Base-by-base conservation (phyloP, 2,113 vertebrate species). In the Prionailurus bengalensis region DNA sequence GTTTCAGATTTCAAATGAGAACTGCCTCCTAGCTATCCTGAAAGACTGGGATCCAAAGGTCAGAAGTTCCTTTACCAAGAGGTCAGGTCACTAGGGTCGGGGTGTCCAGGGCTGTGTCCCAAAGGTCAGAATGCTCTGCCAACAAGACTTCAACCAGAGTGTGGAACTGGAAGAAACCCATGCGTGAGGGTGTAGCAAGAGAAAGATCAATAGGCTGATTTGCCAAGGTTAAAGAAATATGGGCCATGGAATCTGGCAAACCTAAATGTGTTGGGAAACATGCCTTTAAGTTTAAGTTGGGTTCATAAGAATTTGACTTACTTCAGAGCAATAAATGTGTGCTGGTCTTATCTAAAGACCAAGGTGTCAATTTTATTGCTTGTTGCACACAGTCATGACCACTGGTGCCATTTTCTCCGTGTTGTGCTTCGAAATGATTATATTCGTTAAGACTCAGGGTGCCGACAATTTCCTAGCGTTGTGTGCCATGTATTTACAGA, bases 1-100 rank as follows among this genome's bases (percentile, higher is more conserved):
- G 61, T n/a, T 86, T 96, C 65, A 76, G 68, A 92, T 94, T 90
- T 96, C 74, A 86, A 73, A 78, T 31, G 42, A 39, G 76, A 92
- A 90, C 45, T 39, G 70, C 81, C 29, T 95, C 53, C 13, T 2
- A 68, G 16, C 33, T 89, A 9, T 51, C 23, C 33, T 81, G 76
- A 91, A 95, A 81, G 84, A 92, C 45, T 73, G 48, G 58, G 53
- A 93, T 85, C 16, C 80, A 97, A 81, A 92, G 48, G 55, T 85
- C 80, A 84, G 90, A 96, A 81, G 74, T 92, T 61, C 81, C 79
- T 65, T 92, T 14, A 31, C 36, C 19, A 71, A 84, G 63, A 92
- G 89, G 63, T 96, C 74, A 90, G 65, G 71, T 80, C 81, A 71
- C 68, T 65, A 84, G 96, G 90, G 88, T 96, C 81, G 83, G 90